Percentiles rank a stretch among this genome's conserved stretches.
phyloP scores from a whole-genome alignment of 2,888 invertebrate species.

The Chloromyia formosa region DNA sequence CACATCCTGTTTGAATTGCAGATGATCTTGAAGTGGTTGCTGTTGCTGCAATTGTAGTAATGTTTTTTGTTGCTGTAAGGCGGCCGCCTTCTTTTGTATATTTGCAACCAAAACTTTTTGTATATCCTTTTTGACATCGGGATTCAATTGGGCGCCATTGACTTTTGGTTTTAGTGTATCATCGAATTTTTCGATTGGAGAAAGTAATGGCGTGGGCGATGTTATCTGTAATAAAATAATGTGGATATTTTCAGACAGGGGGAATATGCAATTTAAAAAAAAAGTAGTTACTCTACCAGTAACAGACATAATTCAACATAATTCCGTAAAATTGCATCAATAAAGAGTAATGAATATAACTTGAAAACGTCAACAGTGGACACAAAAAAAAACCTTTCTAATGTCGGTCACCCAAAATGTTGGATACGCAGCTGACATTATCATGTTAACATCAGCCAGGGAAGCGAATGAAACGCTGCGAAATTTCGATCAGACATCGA shows the following conservation, averaged over 20 bases:
- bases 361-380: too few species aligned
- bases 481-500: too few species aligned
- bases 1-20: slow-evolving; percentile 54
- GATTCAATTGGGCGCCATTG: slow-evolving; percentile 50
- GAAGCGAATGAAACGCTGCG: too few species aligned
- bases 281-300: too few species aligned
- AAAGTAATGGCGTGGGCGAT: slow-evolving; percentile 35
- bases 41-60: slow-evolving; percentile 56
- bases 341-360: too few species aligned
- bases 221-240: slow-evolving; percentile 44
- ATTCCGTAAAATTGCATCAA: too few species aligned
- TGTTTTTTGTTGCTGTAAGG: slow-evolving; percentile 56
- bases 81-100: slow-evolving; percentile 60
- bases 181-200: slow-evolving; percentile 26
- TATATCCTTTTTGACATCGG: slow-evolving; percentile 54
- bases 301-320: too few species aligned
- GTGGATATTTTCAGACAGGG: background rate
- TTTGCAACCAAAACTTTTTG: slow-evolving; percentile 58
- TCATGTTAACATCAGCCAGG: too few species aligned
- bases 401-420: too few species aligned
- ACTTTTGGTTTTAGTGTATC: slow-evolving; percentile 48
- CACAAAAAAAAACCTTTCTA: too few species aligned
- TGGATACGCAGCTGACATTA: too few species aligned
- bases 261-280: background rate
- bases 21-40: slow-evolving; percentile 60